A percentile compares a stretch with the other conserved stretches of the same genome.
Evolutionary conservation across 1,140 invertebrate species (phyloP).

Genomic region (Plodia interpunctella): DNA sequence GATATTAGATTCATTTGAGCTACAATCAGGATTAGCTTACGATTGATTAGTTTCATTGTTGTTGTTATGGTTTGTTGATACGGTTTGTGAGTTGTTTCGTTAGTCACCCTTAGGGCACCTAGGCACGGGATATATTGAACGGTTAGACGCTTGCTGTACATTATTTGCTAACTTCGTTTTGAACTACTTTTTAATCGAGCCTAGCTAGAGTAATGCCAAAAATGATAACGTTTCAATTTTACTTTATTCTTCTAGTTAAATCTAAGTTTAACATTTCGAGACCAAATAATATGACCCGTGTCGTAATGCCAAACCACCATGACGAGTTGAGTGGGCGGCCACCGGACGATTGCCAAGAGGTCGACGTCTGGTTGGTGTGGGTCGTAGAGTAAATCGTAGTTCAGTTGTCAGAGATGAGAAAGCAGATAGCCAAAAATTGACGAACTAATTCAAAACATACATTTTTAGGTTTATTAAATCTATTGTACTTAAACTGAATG

Average conservation of each 20-base stretch:
- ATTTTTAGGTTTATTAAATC: no score
- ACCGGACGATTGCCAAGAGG: background rate
- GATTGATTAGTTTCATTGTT: constrained; percentile 67
- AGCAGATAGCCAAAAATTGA: no score
- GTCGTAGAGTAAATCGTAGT: no score
- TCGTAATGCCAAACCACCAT: constrained; percentile 10
- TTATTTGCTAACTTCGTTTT: background rate
- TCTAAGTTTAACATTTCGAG: background rate
- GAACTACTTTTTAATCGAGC: background rate
- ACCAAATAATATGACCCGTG: constrained; percentile 16
- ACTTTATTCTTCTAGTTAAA: background rate
- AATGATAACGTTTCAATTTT: background rate
- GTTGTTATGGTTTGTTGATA: constrained; percentile 63
- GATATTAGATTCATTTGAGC: constrained; percentile 72
- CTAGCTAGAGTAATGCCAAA: background rate
- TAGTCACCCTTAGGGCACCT: constrained; percentile 53
- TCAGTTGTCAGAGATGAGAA: no score
- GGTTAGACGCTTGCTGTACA: constrained; percentile 13
- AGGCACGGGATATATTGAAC: constrained; percentile 41
- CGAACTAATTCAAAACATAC: no score
- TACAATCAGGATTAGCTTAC: constrained; percentile 70
- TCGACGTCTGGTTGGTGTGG: no score
- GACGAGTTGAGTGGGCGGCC: constrained; percentile 10
- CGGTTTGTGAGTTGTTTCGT: constrained; percentile 58
- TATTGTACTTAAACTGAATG: no score